Base-by-base conservation (phyloP, 2,797 vertebrate species). In the Malacoctenus gilli region DNA sequence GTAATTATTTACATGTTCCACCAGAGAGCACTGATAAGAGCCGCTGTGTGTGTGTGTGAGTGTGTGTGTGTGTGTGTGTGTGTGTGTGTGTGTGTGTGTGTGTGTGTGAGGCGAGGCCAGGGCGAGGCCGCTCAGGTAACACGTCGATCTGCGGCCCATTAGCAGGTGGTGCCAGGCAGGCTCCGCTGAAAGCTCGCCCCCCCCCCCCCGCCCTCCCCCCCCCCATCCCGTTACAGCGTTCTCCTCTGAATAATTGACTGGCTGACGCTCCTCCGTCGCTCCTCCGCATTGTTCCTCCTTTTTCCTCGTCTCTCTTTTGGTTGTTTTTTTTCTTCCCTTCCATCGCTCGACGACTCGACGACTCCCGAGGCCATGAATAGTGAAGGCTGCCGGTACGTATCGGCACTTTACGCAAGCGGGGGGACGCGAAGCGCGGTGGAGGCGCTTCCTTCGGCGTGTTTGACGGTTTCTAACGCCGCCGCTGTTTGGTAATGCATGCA, bases 1-100 rank as follows among this genome's bases (percentile, higher is more conserved):
- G 85, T 85, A 72, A 84, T 85, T 83, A 84, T 85, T 79, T 82
- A 82, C 80, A 87, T 44, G 47, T 82, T 79, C 61, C 64, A 59
- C 44, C 69, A 54, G 64, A 78, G 77, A 68, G 66, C 67, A 18
- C 71, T 39, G 84, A 87, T 81, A 83, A 73, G 75, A 53, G 63
- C 22, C 28, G n/a, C n/a, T n/a, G n/a, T n/a, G n/a, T n/a, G n/a
- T n/a, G n/a, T n/a, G n/a, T n/a, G n/a, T n/a, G n/a, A n/a, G n/a
- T n/a, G n/a, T n/a, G n/a, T n/a, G n/a, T n/a, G n/a, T n/a, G n/a
- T n/a, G n/a, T n/a, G n/a, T n/a, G n/a, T n/a, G n/a, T n/a, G n/a
- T n/a, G n/a, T n/a, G n/a, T n/a, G n/a, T n/a, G n/a, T n/a, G n/a
- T n/a, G n/a, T n/a, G n/a, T n/a, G n/a, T n/a, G n/a, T n/a, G n/a